Base-by-base conservation (phyloP, 2,888 invertebrate species). In the Tuberolachnus salignus region DNA sequence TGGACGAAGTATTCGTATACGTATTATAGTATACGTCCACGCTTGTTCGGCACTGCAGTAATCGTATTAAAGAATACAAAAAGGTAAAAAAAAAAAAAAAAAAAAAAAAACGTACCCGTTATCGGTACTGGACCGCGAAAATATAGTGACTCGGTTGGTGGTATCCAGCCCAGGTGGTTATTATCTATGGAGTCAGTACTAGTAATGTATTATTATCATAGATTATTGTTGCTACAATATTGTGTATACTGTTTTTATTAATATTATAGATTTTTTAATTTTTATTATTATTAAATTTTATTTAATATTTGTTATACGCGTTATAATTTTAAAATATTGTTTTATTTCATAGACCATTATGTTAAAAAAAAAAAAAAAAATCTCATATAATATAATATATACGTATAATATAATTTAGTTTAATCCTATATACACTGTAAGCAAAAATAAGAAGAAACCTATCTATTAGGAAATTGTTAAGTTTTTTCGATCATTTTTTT, bases 381-480 rank as follows among this genome's bases (percentile, higher is more conserved):
- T 70, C 59, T 72, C 72, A 61, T 49, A 49, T 19, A 46, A 70
- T 42, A 46, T 71, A 16, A 44, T 44, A 44, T 23, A 59, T 71
- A n/a, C n/a, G n/a, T n/a, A 3, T 34, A 34, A 34, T 34, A 72
- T 72, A 19, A 71, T 19, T 19, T 72, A 59, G n/a, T 59, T 59
- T 72, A 49, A 61, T 61, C 26, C n/a, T 46, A 49, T 51, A 46
- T 26, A 46, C 6, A 34, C 16, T 44, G 6, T 70, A 70, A 34
- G 21, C 14, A 34, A 61, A 34, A 34, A 34, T 3, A 34, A 34
- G n/a, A 72, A 49, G 19, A 61, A 72, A 46, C 61, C 49, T 61
- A 46, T 71, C 23, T 3, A 49, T 34, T 61, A 61, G 72, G 34
- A 34, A 61, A 14, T 72, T 72, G 72, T 72, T 72, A 57, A 61